phyloP scores from a whole-genome alignment of 2,797 vertebrate species.

The Natrix natrix region DNA sequence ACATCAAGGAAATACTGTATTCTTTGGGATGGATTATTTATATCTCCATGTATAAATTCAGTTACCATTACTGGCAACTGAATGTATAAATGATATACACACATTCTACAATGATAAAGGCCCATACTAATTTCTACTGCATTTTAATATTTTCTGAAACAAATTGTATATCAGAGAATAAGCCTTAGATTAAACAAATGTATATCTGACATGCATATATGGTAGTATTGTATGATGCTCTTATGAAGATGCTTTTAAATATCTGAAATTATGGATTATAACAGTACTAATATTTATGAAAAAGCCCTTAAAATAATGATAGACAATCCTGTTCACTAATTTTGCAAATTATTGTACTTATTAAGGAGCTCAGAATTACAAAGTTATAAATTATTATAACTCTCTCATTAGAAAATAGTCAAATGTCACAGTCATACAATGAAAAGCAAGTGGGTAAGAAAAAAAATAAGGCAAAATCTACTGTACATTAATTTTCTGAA shows the following conservation, averaged over 20 bases:
- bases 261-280: background rate
- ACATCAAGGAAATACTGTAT: background rate
- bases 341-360: background rate
- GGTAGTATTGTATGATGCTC: too few relatives aligned
- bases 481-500: background rate
- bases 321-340: background rate
- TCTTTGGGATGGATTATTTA: background rate
- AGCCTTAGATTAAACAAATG: background rate
- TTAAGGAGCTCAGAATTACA: background rate
- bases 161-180: conserved; percentile 5
- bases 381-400: background rate
- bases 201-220: background rate
- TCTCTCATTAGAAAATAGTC: background rate
- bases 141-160: conserved; percentile 13
- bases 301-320: background rate
- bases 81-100: conserved; percentile 23
- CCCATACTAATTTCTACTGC: background rate
- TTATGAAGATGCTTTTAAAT: background rate
- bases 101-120: background rate
- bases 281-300: background rate
- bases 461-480: background rate
- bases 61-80: conserved; percentile 14
- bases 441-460: background rate
- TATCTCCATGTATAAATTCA: background rate
- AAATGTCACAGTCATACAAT: background rate